Percentiles rank a stretch among this genome's conserved stretches.
These are phyloP conservation scores for Mormyrus hasselquistii DNA, from an alignment of 2,797 vertebrate genomes.

Conservation along the genomic window DNA sequence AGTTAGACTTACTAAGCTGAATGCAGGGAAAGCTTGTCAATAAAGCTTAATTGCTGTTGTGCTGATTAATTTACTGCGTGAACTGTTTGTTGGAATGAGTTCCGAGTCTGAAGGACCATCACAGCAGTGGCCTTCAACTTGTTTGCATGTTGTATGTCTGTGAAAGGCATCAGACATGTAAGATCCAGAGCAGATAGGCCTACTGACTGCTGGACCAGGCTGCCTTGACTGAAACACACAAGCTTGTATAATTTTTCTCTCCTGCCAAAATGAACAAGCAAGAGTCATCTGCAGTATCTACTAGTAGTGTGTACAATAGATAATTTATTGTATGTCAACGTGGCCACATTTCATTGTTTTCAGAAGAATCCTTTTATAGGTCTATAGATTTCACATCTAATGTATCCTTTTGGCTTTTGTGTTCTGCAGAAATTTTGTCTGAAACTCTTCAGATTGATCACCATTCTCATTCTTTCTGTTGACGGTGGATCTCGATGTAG, in stretches of 20 bases:
- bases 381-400: background rate
- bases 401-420: background rate
- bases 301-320: background rate
- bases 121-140: background rate
- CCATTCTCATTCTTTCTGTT: background rate
- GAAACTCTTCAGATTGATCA: background rate
- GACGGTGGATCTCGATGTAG: background rate
- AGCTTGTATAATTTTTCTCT: background rate
- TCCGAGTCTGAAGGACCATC: background rate
- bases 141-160: background rate
- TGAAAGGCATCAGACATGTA: background rate
- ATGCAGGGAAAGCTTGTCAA: background rate
- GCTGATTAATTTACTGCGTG: background rate
- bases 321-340: background rate
- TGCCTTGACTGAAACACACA: background rate
- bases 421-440: background rate
- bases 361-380: background rate
- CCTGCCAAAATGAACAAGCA: conserved; percentile 10
- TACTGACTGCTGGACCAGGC: background rate
- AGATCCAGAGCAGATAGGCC: background rate
- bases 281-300: background rate
- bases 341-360: background rate
- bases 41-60: background rate
- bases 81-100: background rate
- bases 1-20: background rate